Evolutionary conservation across 2,113 vertebrate genomes (phyloP), one percentile per base, ranked within the genome.

Genomic region (Odocoileus hemionus): DNA sequence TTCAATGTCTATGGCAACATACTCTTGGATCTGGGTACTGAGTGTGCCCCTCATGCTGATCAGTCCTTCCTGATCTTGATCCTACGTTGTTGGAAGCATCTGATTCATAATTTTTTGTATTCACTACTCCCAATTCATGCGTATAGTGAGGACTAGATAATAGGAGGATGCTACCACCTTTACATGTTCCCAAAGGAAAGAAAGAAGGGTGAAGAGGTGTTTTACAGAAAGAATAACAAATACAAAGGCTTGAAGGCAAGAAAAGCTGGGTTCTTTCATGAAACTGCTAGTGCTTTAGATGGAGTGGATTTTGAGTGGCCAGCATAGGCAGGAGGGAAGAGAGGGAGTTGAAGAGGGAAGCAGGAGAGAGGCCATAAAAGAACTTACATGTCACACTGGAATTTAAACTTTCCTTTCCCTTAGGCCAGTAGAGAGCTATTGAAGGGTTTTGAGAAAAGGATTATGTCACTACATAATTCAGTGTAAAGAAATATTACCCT

Each of bases 401-500:
- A 26, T 54, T 90, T 33, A n/a, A 4, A 76, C 55, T 78, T 94
- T 67, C 36, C 52, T 96, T 85, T 83, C 28, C 43, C 17, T 91
- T 33, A 10, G 30, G 39, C 79, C 87, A 82, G 26, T 4, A 36
- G 23, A 87, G 45, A 95, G 16, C 43, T 70, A 57, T 30, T 33
- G 25, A 94, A 85, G 52, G 76, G 30, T 33, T 83, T 95, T 90
- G 92, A 85, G 90, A 57, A 87, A 80, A 54, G 64, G 50, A 92
- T 55, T 64, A 52, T 85, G 25, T 74, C 52, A n/a, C 47, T 92
- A 82, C 25, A 19, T 85, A 82, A 47, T 88, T 94, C 52, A 39
- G 39, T 58, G 84, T 87, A 64, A 92, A 94, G 80, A 97, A 97
- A 96, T 95, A 95, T 76, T 64, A 80, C 64, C 33, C 28, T 36